phyloP scores from a whole-genome alignment of 1,140 invertebrate genomes.

The Drosophila subobscura region DNA sequence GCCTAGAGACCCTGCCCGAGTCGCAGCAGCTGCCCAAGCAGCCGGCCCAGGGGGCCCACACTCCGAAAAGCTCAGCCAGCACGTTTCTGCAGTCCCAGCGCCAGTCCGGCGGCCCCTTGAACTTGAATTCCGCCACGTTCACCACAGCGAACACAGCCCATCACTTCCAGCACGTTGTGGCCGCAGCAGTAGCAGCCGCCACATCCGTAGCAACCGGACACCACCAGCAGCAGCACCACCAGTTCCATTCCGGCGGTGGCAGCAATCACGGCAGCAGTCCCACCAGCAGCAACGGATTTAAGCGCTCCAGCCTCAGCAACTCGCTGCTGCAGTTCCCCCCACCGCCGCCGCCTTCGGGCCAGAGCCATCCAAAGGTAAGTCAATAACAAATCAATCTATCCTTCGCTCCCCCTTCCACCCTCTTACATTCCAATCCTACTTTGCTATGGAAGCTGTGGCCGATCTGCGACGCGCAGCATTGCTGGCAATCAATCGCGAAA shows the following conservation, averaged over 20 bases:
- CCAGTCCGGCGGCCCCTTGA: slow-evolving; percentile 3
- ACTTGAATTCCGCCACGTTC: slow-evolving; percentile 17
- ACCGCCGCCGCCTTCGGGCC: slow-evolving; percentile 43
- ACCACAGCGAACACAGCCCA: slow-evolving; percentile 39
- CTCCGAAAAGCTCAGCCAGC: too few species aligned
- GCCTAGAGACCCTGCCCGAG: slow-evolving; percentile 77
- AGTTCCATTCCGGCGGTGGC: slow-evolving; percentile 12
- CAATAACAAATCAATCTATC: slow-evolving; percentile 47
- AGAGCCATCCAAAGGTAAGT: slow-evolving; percentile 65
- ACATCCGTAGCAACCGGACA: slow-evolving; percentile 70
- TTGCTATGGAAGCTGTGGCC: slow-evolving; percentile 6
- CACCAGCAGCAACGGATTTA: slow-evolving; percentile 56
- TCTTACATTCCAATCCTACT: neutral
- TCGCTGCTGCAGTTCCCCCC: slow-evolving; percentile 55
- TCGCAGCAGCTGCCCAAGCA: neutral
- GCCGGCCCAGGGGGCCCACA: too few species aligned
- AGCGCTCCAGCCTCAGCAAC: slow-evolving; percentile 65
- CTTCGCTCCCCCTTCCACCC: slow-evolving; percentile 3
- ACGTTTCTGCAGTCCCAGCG: too few species aligned
- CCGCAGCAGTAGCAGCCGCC: slow-evolving; percentile 67
- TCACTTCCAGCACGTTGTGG: slow-evolving; percentile 72
- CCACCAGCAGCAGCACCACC: slow-evolving; percentile 47
- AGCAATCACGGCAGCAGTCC: slow-evolving; percentile 56
- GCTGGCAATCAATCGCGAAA: slow-evolving; percentile 21
- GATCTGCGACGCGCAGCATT: slow-evolving; percentile 11